Evolutionary conservation across 2,797 vertebrate genomes (phyloP), one percentile per base, ranked within the genome.

Genomic region (Sebastes trivittatus): DNA sequence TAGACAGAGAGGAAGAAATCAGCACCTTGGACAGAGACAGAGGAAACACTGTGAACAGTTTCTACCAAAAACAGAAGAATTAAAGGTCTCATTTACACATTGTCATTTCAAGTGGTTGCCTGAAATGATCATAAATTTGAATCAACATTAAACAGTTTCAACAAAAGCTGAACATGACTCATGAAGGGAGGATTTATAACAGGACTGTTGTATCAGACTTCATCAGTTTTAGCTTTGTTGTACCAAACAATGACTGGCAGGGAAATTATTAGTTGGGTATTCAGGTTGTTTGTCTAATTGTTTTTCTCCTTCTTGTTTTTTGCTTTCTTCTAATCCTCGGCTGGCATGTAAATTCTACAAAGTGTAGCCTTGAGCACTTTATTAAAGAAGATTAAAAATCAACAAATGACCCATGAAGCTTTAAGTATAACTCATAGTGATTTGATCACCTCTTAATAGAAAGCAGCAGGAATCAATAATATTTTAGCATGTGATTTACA

Each of bases 1-100:
- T 22, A 0, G 29, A 59, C 30, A 11, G 60, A 20, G 36, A 29
- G 13, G 22, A 70, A 46, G 5, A 62, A 20, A 63, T 82, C 89
- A 89, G 88, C 49, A 87, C 88, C 77, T 2, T 11, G 82, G 82
- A 90, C 87, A 91, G 90, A 52, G 70, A 6, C 78, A 54, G 55
- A 18, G 7, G 2, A 7, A 36, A 68, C 54, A 2, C 16, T 29
- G 9, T 22, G 13, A 3, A 10, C 7, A 7, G n/a, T 29, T 38
- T 66, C 59, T 11, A 81, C 23, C 18, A 30, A 74, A 14, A 0
- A 1, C 2, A 8, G 1, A 14, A 29, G 58, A 20, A 72, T 49
- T 49, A 20, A 20, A 46, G 11, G n/a, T 11, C 61, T 34, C 27
- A 5, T 58, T 59, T 16, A 55, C 66, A 42, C 27, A 22, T 23